These are phyloP conservation scores for Agelaius tricolor DNA, from an alignment of 2,113 vertebrate species.

Conservation along the genomic window DNA sequence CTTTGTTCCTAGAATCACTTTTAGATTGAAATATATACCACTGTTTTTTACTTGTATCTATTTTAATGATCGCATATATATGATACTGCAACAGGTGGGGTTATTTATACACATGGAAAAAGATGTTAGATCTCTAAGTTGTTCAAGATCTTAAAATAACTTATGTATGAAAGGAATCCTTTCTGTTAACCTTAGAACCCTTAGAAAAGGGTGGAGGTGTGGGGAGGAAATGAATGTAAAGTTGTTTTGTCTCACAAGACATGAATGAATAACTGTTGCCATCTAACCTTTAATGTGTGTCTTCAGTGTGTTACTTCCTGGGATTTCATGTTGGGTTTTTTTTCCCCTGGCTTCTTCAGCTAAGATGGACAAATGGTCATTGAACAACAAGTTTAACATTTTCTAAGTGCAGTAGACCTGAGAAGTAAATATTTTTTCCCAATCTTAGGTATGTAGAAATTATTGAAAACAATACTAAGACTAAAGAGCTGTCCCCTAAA, in stretches of 20 bases:
- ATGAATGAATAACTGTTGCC: neutral
- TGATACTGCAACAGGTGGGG: constrained; percentile 50
- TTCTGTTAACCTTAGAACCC: constrained; percentile 36
- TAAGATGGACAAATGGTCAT: neutral
- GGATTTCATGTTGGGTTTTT: neutral
- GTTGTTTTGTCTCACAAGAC: neutral
- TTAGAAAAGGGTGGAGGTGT: constrained; percentile 5
- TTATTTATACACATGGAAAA: constrained; percentile 55
- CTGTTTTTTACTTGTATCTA: constrained; percentile 34
- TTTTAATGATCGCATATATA: constrained; percentile 43
- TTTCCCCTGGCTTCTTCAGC: neutral
- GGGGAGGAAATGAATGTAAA: neutral
- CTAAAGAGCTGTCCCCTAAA: neutral
- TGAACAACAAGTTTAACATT: neutral
- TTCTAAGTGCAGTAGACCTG: neutral
- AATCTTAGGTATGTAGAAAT: neutral
- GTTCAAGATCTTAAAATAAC: constrained; percentile 61
- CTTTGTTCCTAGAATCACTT: constrained; percentile 36
- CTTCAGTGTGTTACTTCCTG: neutral
- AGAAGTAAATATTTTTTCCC: neutral
- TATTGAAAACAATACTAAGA: neutral
- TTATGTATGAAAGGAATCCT: constrained; percentile 19
- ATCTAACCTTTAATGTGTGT: neutral
- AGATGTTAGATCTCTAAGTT: constrained; percentile 33
- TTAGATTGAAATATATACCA: constrained; percentile 19